These are phyloP conservation scores for Nothobranchius furzeri DNA, from an alignment of 2,113 vertebrate species.

Conservation along the genomic window DNA sequence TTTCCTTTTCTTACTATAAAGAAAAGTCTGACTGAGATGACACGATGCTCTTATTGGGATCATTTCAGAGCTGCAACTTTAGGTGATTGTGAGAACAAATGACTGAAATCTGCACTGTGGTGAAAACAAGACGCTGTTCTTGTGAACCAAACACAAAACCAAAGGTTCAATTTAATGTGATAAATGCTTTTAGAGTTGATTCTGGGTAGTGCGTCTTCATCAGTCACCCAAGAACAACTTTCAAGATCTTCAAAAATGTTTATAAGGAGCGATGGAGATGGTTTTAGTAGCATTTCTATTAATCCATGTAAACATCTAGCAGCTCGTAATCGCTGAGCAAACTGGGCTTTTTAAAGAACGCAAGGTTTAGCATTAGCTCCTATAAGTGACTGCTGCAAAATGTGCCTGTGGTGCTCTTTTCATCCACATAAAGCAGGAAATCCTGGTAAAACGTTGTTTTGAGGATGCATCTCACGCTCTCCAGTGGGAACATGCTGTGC, in stretches of 20 bases:
- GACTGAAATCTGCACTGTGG: too few relatives aligned
- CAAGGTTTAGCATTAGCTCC: conserved; percentile 20
- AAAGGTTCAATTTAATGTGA: not conserved
- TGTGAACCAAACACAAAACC: not conserved
- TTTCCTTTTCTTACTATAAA: not conserved
- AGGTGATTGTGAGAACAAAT: too few relatives aligned
- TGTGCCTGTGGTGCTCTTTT: conserved; percentile 58
- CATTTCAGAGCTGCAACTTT: too few relatives aligned
- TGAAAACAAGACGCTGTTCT: too few relatives aligned
- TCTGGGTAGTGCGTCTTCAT: conserved; percentile 39
- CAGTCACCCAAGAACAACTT: too few relatives aligned
- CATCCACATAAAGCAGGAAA: not conserved
- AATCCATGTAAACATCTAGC: conserved; percentile 12
- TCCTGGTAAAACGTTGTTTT: not conserved
- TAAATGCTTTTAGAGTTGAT: conserved; percentile 11
- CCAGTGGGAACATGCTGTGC: conserved; percentile 45
- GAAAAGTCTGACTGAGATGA: too few relatives aligned
- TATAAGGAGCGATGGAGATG: conserved; percentile 28
- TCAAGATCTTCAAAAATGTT: conserved; percentile 2
- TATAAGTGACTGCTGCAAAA: conserved; percentile 35
- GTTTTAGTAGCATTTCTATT: too few relatives aligned
- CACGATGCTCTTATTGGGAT: too few relatives aligned
- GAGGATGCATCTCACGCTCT: conserved; percentile 39
- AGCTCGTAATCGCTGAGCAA: conserved; percentile 7
- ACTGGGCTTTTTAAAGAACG: conserved; percentile 8